A percentile compares a stretch with the other conserved stretches of the same genome.
phyloP scores from a whole-genome alignment of 23 tunicate species.

The Clavelina lepadiformis region DNA sequence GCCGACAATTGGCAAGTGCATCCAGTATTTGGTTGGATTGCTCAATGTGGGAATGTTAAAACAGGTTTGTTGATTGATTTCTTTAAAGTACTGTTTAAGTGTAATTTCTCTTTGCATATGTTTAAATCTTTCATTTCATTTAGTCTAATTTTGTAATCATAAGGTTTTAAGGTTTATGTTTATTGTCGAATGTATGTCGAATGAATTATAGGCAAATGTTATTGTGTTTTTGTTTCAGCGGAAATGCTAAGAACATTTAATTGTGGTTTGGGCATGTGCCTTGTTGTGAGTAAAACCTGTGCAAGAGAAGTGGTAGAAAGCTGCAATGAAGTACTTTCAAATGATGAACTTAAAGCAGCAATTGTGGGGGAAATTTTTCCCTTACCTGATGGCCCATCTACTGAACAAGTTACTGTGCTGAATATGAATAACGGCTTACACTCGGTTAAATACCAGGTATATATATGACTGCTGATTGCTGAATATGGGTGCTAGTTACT shows the following conservation, averaged over 20 bases:
- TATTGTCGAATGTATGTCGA: too few species aligned
- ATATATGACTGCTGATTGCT: too few species aligned
- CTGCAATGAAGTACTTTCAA: conserved; percentile 12
- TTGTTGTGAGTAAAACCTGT: conserved; percentile 16
- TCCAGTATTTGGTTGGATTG: conserved; percentile 63
- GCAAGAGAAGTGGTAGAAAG: conserved; percentile 28
- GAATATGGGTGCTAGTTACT: too few species aligned
- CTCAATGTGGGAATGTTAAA: conserved; percentile 37
- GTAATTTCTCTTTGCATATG: too few species aligned
- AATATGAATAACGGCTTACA: conserved; percentile 32
- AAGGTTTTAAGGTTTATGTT: too few species aligned
- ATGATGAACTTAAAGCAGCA: conserved; percentile 2
- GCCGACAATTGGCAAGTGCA: conserved; percentile 56
- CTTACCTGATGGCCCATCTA: background rate
- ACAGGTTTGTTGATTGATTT: conserved; percentile 39
- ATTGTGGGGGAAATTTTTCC: conserved; percentile 32
- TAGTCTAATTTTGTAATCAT: too few species aligned
- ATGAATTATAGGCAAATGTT: background rate
- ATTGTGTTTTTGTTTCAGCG: conserved; percentile 2
- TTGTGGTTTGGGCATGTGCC: conserved; percentile 80
- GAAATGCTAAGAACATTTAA: conserved; percentile 83
- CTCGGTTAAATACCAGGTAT: background rate
- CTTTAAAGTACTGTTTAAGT: too few species aligned
- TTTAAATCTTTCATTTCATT: too few species aligned
- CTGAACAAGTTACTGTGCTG: conserved; percentile 20